Evolutionary conservation across 2,888 invertebrate species (phyloP), one percentile per base, ranked within the genome.

Genomic region (Tetropium fuscum): DNA sequence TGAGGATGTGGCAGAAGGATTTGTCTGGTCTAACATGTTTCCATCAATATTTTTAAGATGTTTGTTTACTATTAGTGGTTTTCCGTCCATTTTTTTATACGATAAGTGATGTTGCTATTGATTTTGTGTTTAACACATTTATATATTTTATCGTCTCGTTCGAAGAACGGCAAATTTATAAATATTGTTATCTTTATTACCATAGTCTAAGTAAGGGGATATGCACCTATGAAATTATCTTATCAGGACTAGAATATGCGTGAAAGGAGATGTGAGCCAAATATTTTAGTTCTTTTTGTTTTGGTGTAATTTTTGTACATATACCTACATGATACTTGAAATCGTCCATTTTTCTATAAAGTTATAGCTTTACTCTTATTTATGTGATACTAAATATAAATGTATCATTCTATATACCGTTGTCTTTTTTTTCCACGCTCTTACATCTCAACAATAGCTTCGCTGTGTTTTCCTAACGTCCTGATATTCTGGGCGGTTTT

Each of bases 111-210:
- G 64, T 64, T 64, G 54, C 60, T 64, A 56, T 32, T 53, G 44
- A 43, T 69, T 68, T 68, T 72, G 70, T 73, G 70, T 74, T 71
- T 65, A 62, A 68, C 61, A 66, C 70, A 71, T 72, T 65, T 72
- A 74, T 74, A 74, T 74, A 73, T 74, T 74, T 74, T 74, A 74
- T 74, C 64, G 49, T 54, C 60, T 63, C 66, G 62, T 71, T 72
- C 68, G 15, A 18, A 64, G 63, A 71, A 66, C 57, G 69, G 63
- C 36, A 60, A 64, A 60, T 68, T 68, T 71, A 63, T 68, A 71
- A 63, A 68, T 68, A 67, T 64, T 70, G 62, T 70, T 70, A 58
- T 70, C 72, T 66, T 74, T 71, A 64, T 69, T 72, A 66, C 68
- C 51, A 53, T 58, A 53, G 55, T 63, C 54, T 64, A 55, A 43